These are phyloP conservation scores for Calyptomena viridis DNA, from an alignment of 2,113 vertebrate species.

Conservation along the genomic window DNA sequence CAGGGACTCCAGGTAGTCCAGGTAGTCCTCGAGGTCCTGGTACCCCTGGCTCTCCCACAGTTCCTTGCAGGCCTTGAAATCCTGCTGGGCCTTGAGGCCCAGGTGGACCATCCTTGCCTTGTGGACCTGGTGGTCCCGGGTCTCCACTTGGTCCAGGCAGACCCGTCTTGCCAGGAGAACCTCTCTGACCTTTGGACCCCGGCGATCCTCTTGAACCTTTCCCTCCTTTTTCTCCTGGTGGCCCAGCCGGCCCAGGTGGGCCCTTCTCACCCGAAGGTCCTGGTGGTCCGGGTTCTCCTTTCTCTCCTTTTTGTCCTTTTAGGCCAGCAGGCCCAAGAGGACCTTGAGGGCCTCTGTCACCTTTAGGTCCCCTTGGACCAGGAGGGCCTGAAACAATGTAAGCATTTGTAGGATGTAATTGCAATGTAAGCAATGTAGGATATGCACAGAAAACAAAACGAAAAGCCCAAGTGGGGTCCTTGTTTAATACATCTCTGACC, in stretches of 20 bases:
- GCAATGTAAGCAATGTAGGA: no score
- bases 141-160: slow-evolving; percentile 86
- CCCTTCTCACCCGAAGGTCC: slow-evolving; percentile 88
- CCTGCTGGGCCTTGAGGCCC: slow-evolving; percentile 87
- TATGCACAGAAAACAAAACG: not conserved
- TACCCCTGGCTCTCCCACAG: slow-evolving; percentile 83
- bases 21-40: slow-evolving; percentile 83
- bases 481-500: not conserved
- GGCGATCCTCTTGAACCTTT: slow-evolving; percentile 87
- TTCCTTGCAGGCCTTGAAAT: slow-evolving; percentile 84
- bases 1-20: slow-evolving; percentile 83
- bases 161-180: slow-evolving; percentile 91
- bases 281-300: slow-evolving; percentile 81
- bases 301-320: slow-evolving; percentile 92
- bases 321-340: slow-evolving; percentile 81
- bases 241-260: slow-evolving; percentile 77
- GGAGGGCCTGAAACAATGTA: slow-evolving; percentile 86
- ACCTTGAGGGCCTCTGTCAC: slow-evolving; percentile 89
- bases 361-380: slow-evolving; percentile 90
- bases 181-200: slow-evolving; percentile 89
- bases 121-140: slow-evolving; percentile 82
- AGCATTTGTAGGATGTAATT: no score
- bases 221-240: slow-evolving; percentile 85
- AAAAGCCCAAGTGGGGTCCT: not conserved
- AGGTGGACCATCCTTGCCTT: slow-evolving; percentile 85